Conservation (phyloP, 2,797 vertebrate genomes). For the Pantherophis vulpinus region DNA sequence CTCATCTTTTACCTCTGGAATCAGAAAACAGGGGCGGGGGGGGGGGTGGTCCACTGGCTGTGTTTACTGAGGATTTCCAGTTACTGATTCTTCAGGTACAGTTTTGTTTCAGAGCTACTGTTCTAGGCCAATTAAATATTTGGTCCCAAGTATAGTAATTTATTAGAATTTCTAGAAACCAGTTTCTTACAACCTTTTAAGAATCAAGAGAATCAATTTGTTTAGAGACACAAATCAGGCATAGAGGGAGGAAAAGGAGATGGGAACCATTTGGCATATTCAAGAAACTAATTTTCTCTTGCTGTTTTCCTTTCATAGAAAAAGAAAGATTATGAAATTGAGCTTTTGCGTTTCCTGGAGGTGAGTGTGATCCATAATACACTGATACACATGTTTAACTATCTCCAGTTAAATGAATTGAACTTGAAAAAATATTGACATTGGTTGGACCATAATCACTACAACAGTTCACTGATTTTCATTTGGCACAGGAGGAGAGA, state of each 20-base stretch:
- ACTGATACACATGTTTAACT: background rate
- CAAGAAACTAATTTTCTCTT: background rate
- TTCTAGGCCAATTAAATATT: background rate
- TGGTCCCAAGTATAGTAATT: background rate
- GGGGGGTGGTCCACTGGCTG: background rate
- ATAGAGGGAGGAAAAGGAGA: background rate
- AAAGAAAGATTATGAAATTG: conserved; percentile 96
- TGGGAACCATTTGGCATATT: background rate
- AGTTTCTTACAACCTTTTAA: background rate
- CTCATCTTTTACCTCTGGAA: background rate
- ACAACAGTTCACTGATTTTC: background rate
- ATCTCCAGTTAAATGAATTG: background rate
- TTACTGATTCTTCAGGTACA: background rate
- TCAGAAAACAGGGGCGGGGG: background rate
- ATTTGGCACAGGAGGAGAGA: too few relatives aligned
- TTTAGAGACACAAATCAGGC: background rate
- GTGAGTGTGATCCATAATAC: conserved; percentile 72
- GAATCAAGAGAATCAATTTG: background rate
- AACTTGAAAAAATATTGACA: background rate
- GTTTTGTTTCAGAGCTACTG: background rate
- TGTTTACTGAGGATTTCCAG: background rate
- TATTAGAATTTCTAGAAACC: background rate
- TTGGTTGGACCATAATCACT: background rate
- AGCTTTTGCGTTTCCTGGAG: conserved; percentile 91
- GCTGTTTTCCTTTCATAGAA: conserved; percentile 72